Evolutionary conservation across 2,888 invertebrate species (phyloP).

Genomic region (Tenthredo amoena): DNA sequence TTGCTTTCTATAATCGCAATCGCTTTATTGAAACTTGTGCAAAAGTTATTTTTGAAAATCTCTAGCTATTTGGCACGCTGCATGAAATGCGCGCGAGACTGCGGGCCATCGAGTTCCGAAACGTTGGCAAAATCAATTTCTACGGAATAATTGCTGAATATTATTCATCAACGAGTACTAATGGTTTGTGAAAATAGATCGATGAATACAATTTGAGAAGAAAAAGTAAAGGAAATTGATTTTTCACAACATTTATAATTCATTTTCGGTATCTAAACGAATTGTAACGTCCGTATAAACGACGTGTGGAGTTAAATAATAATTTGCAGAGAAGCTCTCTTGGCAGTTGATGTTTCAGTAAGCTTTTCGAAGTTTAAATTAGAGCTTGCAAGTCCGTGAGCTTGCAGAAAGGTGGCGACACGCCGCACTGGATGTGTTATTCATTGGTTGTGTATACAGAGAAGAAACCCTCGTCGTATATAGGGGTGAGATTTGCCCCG

Average conservation of each 20-base stretch:
- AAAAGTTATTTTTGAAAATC: not conserved
- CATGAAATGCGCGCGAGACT: not conserved
- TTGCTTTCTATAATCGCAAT: not conserved
- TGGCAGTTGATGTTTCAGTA: constrained; percentile 31
- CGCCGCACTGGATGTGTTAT: not conserved
- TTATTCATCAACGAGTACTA: not conserved
- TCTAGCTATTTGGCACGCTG: not conserved
- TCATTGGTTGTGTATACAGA: constrained; percentile 7
- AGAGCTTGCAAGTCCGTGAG: not conserved
- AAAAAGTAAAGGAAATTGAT: not conserved
- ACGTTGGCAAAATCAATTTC: not conserved
- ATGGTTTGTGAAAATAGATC: not conserved
- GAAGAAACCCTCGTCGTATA: constrained; percentile 65
- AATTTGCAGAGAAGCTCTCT: not conserved
- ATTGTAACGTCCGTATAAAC: too few relatives aligned
- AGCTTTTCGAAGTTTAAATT: not conserved
- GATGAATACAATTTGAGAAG: not conserved
- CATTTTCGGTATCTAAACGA: not conserved
- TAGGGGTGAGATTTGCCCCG: constrained; percentile 68
- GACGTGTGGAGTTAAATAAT: not conserved
- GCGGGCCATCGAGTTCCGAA: not conserved
- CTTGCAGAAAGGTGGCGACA: constrained; percentile 39
- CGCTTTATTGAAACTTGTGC: not conserved
- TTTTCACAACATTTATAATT: not conserved
- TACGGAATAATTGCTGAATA: not conserved